Base-by-base conservation (phyloP, 2,113 vertebrate species). In the Aphelocoma coerulescens region DNA sequence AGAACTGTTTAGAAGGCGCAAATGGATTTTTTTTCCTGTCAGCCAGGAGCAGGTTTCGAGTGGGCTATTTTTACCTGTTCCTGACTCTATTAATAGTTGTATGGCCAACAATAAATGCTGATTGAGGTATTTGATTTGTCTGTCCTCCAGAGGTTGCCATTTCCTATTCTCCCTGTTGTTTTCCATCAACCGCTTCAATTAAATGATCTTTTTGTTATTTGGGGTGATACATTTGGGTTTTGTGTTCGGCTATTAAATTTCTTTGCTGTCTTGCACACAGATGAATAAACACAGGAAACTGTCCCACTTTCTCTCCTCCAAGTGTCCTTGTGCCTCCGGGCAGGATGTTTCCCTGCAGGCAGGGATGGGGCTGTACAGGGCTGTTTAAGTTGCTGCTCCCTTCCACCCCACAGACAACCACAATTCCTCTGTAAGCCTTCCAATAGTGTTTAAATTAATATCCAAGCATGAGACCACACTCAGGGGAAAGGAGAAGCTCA, bases 1-100 rank as follows among this genome's bases (percentile, higher is more conserved):
- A 10, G 35, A 51, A 43, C 58, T 57, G 30, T 46, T 71, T 2
- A 30, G 52, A 83, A 35, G 18, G n/a, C 88, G 33, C 9, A 73
- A 95, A 95, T 69, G 44, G 79, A 72, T 91, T 80, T 89, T 92
- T 92, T 92, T 52, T 39, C 41, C 88, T 46, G 81, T 43, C 63
- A 90, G 51, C 35, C 22, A 66, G 78, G 78, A 93, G 63, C 4
- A 82, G 83, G 49, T 83, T 89, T 59, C 7, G 3, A 83, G 89
- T 41, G 9, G 83, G 72, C 91, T 97, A 96, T 97, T 97, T 96
- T 93, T 96, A 94, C 88, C 81, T 17, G 13, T 89, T 83, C 78
- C 87, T 54, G 49, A 35, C 83, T 73, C 85, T 91, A 95, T 94
- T 91, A 96, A 94, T 96, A 96, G 89, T 32, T 39, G 10, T 57